Evolutionary conservation across 2,797 vertebrate species (phyloP).

Genomic region (Chloroceryle amazona): DNA sequence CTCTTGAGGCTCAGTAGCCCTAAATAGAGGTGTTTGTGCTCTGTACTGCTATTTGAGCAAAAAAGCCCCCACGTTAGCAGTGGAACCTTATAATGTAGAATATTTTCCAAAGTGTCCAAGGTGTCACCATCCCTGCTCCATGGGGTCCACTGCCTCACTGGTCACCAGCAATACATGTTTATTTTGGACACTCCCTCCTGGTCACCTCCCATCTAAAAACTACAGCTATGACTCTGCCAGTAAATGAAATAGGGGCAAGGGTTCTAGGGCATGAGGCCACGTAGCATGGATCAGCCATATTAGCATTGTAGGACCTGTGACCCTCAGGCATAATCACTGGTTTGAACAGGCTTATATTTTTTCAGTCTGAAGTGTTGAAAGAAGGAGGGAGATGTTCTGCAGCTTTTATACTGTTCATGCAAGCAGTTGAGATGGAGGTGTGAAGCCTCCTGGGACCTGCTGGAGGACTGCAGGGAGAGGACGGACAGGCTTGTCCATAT

Average conservation of each 20-base stretch:
- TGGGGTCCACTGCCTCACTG: neutral
- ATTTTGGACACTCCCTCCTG: neutral
- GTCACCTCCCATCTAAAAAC: neutral
- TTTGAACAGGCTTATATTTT: neutral
- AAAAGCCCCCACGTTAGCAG: fast-evolving
- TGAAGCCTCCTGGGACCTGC: neutral
- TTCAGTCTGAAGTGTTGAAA: neutral
- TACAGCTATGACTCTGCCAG: neutral
- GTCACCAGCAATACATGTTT: neutral
- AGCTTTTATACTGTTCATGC: neutral
- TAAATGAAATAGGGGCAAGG: neutral
- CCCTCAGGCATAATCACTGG: neutral
- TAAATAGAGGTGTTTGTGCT: neutral
- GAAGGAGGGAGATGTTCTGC: neutral
- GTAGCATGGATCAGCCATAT: fast-evolving
- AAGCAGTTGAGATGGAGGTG: neutral
- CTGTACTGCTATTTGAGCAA: neutral
- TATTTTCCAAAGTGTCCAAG: neutral
- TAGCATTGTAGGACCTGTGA: fast-evolving
- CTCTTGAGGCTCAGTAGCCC: neutral
- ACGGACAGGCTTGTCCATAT: fast-evolving
- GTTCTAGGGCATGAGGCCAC: neutral
- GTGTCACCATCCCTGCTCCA: neutral
- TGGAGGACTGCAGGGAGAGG: fast-evolving
- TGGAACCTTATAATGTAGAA: neutral